Evolutionary conservation across 1,140 invertebrate genomes (phyloP).

Genomic region (Ctenoplectra terminalis): DNA sequence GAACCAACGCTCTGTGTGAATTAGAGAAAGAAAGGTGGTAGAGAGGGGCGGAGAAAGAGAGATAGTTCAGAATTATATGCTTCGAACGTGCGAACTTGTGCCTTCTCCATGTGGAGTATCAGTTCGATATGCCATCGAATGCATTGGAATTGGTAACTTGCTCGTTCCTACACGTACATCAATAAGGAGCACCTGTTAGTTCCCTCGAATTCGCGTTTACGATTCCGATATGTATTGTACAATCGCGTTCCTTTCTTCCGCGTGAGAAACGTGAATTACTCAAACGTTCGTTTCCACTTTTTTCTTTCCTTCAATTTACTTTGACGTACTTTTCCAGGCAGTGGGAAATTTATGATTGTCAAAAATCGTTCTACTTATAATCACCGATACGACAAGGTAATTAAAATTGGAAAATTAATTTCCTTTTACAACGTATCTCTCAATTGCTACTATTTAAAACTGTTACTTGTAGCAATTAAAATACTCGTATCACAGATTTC

Average conservation of each 20-base stretch:
- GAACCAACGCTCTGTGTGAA: too few relatives aligned
- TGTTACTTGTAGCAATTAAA: too few relatives aligned
- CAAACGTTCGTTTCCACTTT: neutral
- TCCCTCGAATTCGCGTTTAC: slow-evolving; percentile 20
- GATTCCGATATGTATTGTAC: slow-evolving; percentile 6
- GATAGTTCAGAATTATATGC: neutral
- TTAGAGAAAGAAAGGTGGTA: too few relatives aligned
- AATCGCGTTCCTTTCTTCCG: neutral
- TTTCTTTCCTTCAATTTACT: neutral
- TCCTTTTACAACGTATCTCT: too few relatives aligned
- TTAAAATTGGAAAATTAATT: too few relatives aligned
- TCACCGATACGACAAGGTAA: too few relatives aligned
- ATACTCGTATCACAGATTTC: too few relatives aligned
- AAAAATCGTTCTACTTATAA: neutral
- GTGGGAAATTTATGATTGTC: neutral
- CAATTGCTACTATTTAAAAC: too few relatives aligned
- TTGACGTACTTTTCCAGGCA: neutral
- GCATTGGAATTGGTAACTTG: slow-evolving; percentile 23
- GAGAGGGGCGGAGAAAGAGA: too few relatives aligned
- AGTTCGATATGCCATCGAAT: slow-evolving; percentile 22
- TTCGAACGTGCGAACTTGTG: neutral
- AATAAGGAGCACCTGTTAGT: slow-evolving; percentile 30
- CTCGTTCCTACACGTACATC: slow-evolving; percentile 15
- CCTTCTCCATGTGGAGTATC: slow-evolving; percentile 10
- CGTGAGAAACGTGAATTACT: neutral